Evolutionary conservation across 2,113 vertebrate genomes (phyloP).

Genomic region (Paraplagusia blochii): DNA sequence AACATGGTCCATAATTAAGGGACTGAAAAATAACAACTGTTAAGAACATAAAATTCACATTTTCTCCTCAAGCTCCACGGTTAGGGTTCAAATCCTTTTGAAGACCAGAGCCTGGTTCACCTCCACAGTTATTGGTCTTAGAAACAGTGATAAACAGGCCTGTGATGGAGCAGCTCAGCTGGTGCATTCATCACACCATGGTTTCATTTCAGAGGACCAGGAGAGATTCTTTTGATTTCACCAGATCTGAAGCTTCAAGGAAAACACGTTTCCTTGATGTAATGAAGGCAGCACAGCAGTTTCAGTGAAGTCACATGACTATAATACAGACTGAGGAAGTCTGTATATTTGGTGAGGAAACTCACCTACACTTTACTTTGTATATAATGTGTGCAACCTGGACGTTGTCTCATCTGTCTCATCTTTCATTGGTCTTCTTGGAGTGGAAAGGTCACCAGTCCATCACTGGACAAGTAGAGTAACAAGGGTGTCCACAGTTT

Average conservation of each 20-base stretch:
- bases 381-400: not conserved
- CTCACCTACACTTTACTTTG: not conserved
- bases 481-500: too few species aligned
- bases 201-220: conserved; percentile 20
- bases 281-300: conserved; percentile 8
- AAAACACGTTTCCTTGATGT: conserved; percentile 17
- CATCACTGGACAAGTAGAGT: too few species aligned
- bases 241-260: conserved; percentile 12
- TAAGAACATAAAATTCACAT: too few species aligned
- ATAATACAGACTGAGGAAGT: conserved; percentile 13
- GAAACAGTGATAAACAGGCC: conserved; percentile 38
- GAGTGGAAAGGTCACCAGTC: too few species aligned
- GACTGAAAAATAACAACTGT: too few species aligned
- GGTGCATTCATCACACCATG: conserved; percentile 8
- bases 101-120: conserved; percentile 14
- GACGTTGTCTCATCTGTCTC: not conserved
- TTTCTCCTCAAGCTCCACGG: not conserved
- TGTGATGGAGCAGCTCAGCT: conserved; percentile 29
- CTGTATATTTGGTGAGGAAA: not conserved
- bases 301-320: conserved; percentile 3
- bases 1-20: too few species aligned
- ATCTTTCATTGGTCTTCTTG: too few species aligned
- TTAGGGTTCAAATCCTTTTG: conserved; percentile 39
- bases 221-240: conserved; percentile 29
- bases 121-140: conserved; percentile 9